Percentiles rank a stretch among this genome's conserved stretches.
These are phyloP conservation scores for Eptatretus atami DNA, from an alignment of 2,797 vertebrate species.

Conservation along the genomic window DNA sequence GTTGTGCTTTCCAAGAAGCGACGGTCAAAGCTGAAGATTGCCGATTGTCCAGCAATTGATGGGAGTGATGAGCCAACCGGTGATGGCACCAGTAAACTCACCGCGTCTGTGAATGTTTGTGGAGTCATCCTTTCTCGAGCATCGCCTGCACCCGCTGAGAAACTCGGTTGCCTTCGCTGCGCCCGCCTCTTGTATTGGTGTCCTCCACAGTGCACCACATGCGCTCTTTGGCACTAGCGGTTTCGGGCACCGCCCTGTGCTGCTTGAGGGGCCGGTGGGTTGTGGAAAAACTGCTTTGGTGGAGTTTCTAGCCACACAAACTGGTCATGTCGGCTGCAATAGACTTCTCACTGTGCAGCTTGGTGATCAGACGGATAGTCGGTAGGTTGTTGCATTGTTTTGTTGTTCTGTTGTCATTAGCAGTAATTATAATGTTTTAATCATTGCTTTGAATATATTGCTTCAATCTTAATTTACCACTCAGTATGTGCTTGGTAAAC, in stretches of 20 bases:
- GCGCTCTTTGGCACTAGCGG: slow-evolving; percentile 48
- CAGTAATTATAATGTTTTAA: too few relatives aligned
- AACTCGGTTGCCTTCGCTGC: not conserved
- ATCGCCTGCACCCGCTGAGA: not conserved
- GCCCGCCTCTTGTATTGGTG: slow-evolving; percentile 31
- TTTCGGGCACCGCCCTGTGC: slow-evolving; percentile 42
- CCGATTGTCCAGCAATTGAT: not conserved
- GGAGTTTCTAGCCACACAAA: slow-evolving; percentile 42
- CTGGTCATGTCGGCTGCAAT: slow-evolving; percentile 37
- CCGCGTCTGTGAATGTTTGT: not conserved
- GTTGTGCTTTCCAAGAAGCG: too few relatives aligned
- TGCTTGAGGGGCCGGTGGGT: slow-evolving; percentile 74
- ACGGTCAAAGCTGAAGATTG: too few relatives aligned
- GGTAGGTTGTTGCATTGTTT: slow-evolving; percentile 20
- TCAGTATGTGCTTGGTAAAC: too few relatives aligned
- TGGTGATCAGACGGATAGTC: slow-evolving; percentile 91
- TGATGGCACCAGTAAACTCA: not conserved
- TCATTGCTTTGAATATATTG: too few relatives aligned
- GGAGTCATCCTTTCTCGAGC: not conserved
- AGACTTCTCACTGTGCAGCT: slow-evolving; percentile 77
- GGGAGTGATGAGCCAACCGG: not conserved
- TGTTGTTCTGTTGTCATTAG: too few relatives aligned
- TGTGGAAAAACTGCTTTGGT: slow-evolving; percentile 73
- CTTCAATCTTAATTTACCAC: too few relatives aligned
- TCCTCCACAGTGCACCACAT: slow-evolving; percentile 48